A percentile compares a stretch with the other conserved stretches of the same genome.
phyloP scores from a whole-genome alignment of 2,797 vertebrate genomes.

The Sebastes aleutianus region DNA sequence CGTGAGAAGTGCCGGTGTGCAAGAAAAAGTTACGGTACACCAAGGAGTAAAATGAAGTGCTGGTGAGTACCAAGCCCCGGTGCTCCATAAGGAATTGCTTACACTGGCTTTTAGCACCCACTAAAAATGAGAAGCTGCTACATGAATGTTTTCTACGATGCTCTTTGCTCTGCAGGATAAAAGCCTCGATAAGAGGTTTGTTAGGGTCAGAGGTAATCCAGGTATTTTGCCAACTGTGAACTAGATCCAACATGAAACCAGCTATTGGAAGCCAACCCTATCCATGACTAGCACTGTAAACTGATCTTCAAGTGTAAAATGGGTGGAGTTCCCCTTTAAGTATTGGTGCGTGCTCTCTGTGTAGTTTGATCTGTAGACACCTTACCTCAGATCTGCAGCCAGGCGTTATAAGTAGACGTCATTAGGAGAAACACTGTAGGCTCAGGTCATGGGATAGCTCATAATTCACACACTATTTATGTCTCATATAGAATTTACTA shows the following conservation, averaged over 20 bases:
- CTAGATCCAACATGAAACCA: neutral
- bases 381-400: conserved; percentile 26
- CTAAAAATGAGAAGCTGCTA: neutral
- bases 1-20: too few species aligned
- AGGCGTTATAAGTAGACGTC: conserved; percentile 32
- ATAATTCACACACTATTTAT: conserved; percentile 51
- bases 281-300: neutral
- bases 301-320: conserved; percentile 4
- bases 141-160: neutral
- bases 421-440: conserved; percentile 15
- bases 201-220: neutral
- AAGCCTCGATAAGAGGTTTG: neutral
- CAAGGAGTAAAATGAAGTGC: too few species aligned
- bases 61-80: too few species aligned
- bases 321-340: conserved; percentile 1
- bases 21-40: too few species aligned
- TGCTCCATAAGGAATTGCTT: too few species aligned
- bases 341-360: neutral
- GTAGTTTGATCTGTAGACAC: conserved; percentile 21
- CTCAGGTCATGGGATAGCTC: conserved; percentile 32
- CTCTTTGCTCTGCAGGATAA: neutral
- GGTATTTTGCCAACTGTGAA: neutral
- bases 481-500: conserved; percentile 21
- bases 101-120: neutral
- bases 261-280: neutral